Conservation (phyloP, 2,113 vertebrate genomes). For the Nerophis ophidion region DNA sequence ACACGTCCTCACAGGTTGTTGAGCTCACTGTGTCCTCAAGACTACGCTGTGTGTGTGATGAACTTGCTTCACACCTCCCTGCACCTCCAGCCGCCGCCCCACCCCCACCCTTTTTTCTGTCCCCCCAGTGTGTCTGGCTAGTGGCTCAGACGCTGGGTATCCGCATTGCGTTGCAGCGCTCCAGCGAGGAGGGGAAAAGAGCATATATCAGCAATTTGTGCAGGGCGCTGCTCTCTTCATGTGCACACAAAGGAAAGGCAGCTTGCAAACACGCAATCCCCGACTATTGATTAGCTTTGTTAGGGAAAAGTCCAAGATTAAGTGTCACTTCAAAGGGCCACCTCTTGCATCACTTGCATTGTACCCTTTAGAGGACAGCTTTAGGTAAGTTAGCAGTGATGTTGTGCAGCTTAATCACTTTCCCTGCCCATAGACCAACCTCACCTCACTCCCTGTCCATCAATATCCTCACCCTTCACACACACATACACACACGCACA, state of each 20-base stretch:
- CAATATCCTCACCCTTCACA: not conserved
- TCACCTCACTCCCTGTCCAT: no score
- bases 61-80: constrained; percentile 55
- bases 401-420: no score
- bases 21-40: constrained; percentile 42
- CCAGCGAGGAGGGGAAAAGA: constrained; percentile 62
- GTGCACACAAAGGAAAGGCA: constrained; percentile 59
- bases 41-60: constrained; percentile 38
- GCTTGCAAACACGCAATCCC: constrained; percentile 1
- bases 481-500: no score
- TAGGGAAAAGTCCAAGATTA: no score
- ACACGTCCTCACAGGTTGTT: not conserved
- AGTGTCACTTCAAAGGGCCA: no score
- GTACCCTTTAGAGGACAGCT: no score
- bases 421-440: no score
- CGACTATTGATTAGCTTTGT: not conserved
- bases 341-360: no score
- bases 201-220: constrained; percentile 74
- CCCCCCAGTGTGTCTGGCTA: constrained; percentile 69
- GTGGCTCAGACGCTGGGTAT: constrained; percentile 72
- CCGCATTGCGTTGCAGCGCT: constrained; percentile 78
- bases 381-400: no score
- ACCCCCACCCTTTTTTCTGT: constrained; percentile 20
- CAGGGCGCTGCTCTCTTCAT: constrained; percentile 60
- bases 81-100: constrained; percentile 4